These are phyloP conservation scores for Micronycteris hirsuta DNA, from an alignment of 2,113 vertebrate genomes.

Conservation along the genomic window DNA sequence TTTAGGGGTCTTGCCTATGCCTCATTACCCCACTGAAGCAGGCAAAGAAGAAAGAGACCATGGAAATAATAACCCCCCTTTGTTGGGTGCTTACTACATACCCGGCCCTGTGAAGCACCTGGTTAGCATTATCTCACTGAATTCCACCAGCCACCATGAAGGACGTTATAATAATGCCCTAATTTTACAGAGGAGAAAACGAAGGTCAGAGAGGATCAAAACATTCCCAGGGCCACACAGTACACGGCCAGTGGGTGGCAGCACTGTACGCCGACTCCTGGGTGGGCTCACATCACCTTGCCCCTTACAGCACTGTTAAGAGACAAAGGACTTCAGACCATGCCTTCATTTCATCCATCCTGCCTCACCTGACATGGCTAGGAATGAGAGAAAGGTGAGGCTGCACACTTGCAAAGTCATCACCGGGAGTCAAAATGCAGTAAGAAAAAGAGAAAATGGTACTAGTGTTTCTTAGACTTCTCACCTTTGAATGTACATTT, in stretches of 20 bases:
- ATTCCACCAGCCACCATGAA: neutral
- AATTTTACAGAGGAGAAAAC: neutral
- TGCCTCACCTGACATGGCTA: neutral
- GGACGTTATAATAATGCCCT: neutral
- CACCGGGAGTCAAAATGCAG: neutral
- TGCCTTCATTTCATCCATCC: neutral
- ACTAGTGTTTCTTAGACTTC: neutral
- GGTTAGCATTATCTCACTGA: neutral
- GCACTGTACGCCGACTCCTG: rapidly evolving
- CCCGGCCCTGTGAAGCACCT: neutral
- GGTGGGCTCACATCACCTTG: no score
- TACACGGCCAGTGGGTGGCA: neutral
- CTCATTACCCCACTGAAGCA: neutral
- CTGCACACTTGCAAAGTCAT: neutral
- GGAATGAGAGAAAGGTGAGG: neutral
- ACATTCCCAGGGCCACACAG: neutral
- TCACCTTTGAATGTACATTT: neutral
- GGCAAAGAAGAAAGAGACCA: neutral
- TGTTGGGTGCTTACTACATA: neutral
- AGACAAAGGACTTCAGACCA: neutral
- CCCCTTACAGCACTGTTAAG: neutral
- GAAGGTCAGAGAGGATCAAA: neutral
- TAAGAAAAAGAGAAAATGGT: neutral
- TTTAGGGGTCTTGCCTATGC: neutral
- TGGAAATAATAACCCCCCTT: neutral